Base-by-base conservation (phyloP, 2,113 vertebrate genomes). In the Scytalopus superciliaris region DNA sequence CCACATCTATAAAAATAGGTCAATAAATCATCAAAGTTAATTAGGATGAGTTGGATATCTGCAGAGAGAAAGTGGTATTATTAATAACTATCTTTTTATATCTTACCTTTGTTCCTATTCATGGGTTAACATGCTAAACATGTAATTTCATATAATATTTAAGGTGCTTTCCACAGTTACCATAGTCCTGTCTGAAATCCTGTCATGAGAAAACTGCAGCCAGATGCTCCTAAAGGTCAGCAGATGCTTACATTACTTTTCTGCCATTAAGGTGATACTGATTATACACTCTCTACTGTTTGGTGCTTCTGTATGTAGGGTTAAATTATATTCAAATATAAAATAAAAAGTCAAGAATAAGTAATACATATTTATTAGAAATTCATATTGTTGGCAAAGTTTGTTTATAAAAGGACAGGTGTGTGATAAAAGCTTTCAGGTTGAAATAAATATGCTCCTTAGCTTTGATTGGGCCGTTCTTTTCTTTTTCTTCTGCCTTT, bases 341-440 rank as follows among this genome's bases (percentile, higher is more conserved):
- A 94, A 56, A 74, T n/a, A 60, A 88, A 93, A 84, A 60, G 12
- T 47, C 33, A 57, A 33, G 35, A 84, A 55, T 45, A 1, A 77
- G 9, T 45, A 52, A 84, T 84, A 28, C 67, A 55, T 84, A 88
- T 78, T 80, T 90, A 72, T 92, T 66, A 68, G 67, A 63, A 83
- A 77, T 62, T 63, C 12, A 39, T 56, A 63, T 80, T 86, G 11
- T 72, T 87, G 27, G 23, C 14, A 47, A 81, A 83, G 17, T 84
- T 93, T 90, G 47, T 87, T 93, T 87, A 39, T 84, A 79, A 89
- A 90, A 93, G 23, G 84, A 60, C 70, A 90, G 93, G 64, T 96
- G 79, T 95, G 63, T 89, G 67, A 87, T 85, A 89, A 84, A 93
- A 95, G 47, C 59, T 77, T 84, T 83, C 0, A 4, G 3, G 3